These are phyloP conservation scores for Coecobrya sp. DNA, from an alignment of 2,888 invertebrate species.

Conservation along the genomic window DNA sequence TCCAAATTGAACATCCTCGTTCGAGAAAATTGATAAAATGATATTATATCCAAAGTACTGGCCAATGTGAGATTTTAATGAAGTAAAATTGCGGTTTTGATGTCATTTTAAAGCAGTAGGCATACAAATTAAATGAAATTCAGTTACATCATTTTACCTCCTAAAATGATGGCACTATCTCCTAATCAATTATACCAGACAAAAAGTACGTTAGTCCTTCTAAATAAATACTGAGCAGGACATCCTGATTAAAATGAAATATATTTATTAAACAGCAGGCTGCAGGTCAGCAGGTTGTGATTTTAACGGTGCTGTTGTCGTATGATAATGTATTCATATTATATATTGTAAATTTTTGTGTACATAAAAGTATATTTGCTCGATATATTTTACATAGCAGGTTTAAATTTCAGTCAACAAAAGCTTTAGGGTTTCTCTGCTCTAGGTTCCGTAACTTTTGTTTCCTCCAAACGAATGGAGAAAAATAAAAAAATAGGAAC, in stretches of 20 bases:
- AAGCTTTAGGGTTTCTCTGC: too few species aligned
- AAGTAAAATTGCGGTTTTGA: neutral
- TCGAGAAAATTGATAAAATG: too few species aligned
- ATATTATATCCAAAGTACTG: too few species aligned
- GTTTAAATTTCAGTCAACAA: too few species aligned
- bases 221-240: neutral
- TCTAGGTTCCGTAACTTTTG: neutral
- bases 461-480: neutral
- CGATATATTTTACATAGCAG: neutral
- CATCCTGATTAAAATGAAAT: neutral
- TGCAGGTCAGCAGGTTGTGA: constrained; percentile 81
- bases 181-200: too few species aligned
- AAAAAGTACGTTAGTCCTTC: neutral
- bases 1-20: too few species aligned
- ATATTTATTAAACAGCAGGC: constrained; percentile 73
- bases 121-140: neutral
- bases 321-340: neutral
- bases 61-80: neutral
- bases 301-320: constrained; percentile 76
- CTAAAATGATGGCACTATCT: too few species aligned
- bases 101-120: neutral
- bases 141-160: neutral
- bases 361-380: neutral
- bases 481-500: neutral
- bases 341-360: constrained; percentile 43